These are phyloP conservation scores for Conus ventricosus DNA, from an alignment of 1,140 invertebrate species.

Conservation along the genomic window DNA sequence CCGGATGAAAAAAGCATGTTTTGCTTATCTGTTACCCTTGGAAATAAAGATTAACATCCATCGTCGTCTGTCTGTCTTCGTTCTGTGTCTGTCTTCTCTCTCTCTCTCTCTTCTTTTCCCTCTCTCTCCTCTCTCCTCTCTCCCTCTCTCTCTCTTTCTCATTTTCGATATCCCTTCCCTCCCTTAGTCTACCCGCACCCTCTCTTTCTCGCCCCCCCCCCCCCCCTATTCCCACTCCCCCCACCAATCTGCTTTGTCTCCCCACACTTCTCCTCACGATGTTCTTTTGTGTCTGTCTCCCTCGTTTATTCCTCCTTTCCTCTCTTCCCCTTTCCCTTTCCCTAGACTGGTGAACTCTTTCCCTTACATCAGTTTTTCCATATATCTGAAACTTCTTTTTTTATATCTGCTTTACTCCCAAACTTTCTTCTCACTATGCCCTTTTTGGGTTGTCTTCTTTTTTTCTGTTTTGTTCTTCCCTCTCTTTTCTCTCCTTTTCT, in stretches of 20 bases:
- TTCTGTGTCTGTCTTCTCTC: neutral
- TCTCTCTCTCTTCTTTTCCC: neutral
- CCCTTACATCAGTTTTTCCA: neutral
- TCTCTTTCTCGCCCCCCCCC: neutral
- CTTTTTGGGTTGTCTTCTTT: neutral
- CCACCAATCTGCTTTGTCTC: no score
- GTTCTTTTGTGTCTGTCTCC: neutral
- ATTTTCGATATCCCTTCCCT: neutral
- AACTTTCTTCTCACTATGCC: neutral
- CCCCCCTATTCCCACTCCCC: neutral
- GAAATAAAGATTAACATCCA: no score
- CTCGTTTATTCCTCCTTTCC: neutral
- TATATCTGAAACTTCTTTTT: neutral
- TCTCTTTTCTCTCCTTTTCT: neutral
- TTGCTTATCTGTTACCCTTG: no score
- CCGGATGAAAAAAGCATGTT: no score
- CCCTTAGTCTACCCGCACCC: neutral
- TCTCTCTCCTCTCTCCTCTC: no score
- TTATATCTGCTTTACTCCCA: neutral
- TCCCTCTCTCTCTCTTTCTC: neutral
- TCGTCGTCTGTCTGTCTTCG: no score
- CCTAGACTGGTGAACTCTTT: neutral
- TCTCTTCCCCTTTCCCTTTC: conserved; percentile 7
- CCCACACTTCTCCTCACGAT: neutral
- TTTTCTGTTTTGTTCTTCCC: neutral